These are phyloP conservation scores for Mormyrus proboscirostris DNA, from an alignment of 2,797 vertebrate species.

Conservation along the genomic window DNA sequence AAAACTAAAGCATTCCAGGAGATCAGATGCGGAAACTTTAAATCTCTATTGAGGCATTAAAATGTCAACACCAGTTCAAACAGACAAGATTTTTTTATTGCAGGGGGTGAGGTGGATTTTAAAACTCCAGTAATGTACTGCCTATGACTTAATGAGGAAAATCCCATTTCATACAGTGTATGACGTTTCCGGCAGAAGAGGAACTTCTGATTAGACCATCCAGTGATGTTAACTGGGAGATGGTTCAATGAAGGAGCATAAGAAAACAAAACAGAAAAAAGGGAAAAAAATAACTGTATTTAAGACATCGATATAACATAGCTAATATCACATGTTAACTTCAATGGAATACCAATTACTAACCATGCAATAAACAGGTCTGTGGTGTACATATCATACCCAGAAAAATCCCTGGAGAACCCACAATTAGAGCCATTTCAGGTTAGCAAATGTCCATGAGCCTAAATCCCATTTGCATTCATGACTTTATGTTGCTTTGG, in stretches of 20 bases:
- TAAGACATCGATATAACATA: neutral
- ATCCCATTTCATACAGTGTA: neutral
- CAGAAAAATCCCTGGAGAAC: neutral
- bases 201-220: neutral
- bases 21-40: neutral
- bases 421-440: neutral
- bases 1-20: neutral
- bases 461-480: neutral
- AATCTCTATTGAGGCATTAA: neutral
- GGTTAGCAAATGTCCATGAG: neutral
- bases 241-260: neutral
- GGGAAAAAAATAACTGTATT: neutral
- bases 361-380: neutral
- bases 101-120: neutral
- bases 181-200: neutral
- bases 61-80: conserved; percentile 5
- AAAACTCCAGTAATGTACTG: neutral
- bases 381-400: neutral
- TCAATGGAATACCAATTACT: neutral
- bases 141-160: neutral
- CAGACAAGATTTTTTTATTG: neutral
- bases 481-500: neutral
- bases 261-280: neutral
- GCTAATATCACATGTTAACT: neutral
- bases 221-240: neutral